Conservation (phyloP, 53 echinoderm and acorn worm genomes). For the Mesocentrotus franciscanus region DNA sequence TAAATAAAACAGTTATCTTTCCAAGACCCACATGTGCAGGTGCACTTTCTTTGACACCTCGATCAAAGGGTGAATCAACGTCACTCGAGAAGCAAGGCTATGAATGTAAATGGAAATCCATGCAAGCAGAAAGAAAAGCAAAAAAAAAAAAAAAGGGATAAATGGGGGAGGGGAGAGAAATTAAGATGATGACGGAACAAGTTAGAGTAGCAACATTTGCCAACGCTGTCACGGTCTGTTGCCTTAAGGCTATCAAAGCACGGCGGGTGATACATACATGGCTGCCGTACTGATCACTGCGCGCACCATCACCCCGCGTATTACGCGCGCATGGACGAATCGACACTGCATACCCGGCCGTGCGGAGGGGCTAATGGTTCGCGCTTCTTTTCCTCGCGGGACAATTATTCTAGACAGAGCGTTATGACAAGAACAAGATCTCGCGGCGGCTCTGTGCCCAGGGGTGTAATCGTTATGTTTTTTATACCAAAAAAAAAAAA, state of each 20-base stretch:
- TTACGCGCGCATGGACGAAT: slow-evolving; percentile 62
- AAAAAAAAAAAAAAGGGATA: neutral
- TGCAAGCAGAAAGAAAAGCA: neutral
- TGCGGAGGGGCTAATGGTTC: slow-evolving; percentile 26
- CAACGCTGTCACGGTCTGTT: slow-evolving; percentile 44
- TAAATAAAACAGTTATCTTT: slow-evolving; percentile 47
- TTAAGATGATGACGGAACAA: slow-evolving; percentile 34
- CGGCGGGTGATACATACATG: slow-evolving; percentile 48
- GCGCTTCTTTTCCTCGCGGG: slow-evolving; percentile 19
- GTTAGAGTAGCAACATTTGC: slow-evolving; percentile 65
- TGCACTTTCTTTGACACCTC: slow-evolving; percentile 60
- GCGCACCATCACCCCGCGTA: slow-evolving; percentile 54
- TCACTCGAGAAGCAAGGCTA: slow-evolving; percentile 37
- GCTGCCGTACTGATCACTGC: neutral
- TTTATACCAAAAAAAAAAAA: neutral
- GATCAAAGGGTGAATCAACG: slow-evolving; percentile 13
- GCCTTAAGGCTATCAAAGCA: slow-evolving; percentile 19
- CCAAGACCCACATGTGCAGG: slow-evolving; percentile 54
- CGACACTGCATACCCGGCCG: neutral
- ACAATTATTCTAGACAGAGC: slow-evolving; percentile 23
- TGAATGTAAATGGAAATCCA: slow-evolving; percentile 57
- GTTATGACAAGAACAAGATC: slow-evolving; percentile 41
- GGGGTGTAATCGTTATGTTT: neutral
- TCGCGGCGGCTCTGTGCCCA: neutral
- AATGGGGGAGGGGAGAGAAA: slow-evolving; percentile 2